Evolutionary conservation across 2,113 vertebrate species (phyloP), one percentile per base, ranked within the genome.

Genomic region (Okapia johnstoni): DNA sequence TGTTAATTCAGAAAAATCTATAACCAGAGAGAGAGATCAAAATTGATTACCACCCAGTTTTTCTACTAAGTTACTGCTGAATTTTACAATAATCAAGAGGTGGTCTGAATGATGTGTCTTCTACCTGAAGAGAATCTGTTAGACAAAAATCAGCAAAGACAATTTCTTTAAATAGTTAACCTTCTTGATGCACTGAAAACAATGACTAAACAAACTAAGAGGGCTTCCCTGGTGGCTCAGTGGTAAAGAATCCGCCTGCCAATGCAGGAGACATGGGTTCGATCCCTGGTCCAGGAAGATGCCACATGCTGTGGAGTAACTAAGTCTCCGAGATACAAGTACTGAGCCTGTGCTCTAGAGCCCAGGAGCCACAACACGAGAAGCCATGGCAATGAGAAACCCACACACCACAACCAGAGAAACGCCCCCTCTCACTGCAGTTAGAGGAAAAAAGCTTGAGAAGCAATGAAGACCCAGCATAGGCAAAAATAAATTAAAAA

Each of bases 1-100:
- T 5, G 98, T 98, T 33, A 98, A 98, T 89, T 99, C 99, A 3
- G 98, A 98, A 36, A 98, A 87, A 98, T 99, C 99, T 99, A 98
- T 8, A 98, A 61, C 85, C 73, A 50, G 91, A 91, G 92, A 90
- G 93, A 94, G n/a, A 0, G 2, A 16, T 96, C 60, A 81, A 46
- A 94, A 89, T 0, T 3, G 54, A 15, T 73, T 17, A 79, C 25
- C 6, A 70, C 30, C 25, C 52, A 66, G 55, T 23, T 70, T 40
- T 89, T 43, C 89, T 85, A 58, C 26, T 26, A 76, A 11, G 17
- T 48, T 4, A 60, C 33, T 61, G 79, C 58, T 90, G 26, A 92
- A 55, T 90, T 94, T 92, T 33, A 61, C 12, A 61, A 25, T 46
- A 81, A 63, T 10, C 23, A 30, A 88, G 16, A 43, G 30, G 33